These are phyloP conservation scores for Gymnoscelis rufifasciata DNA, from an alignment of 2,888 invertebrate species.

Conservation along the genomic window DNA sequence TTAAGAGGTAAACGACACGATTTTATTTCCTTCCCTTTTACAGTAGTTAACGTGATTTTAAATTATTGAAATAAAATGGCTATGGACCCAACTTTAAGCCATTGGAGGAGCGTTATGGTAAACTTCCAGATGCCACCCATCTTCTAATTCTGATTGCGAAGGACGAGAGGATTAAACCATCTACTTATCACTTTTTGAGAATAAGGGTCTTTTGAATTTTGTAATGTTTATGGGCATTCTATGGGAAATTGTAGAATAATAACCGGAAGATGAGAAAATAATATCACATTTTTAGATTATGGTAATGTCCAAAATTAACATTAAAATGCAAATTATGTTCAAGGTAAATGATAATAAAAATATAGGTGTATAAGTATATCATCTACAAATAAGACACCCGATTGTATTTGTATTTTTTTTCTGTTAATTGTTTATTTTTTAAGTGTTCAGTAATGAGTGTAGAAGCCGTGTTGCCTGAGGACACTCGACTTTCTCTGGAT, in stretches of 20 bases:
- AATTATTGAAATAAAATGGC: not conserved
- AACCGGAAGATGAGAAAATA: not conserved
- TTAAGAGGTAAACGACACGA: no score
- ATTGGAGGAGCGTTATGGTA: conserved; percentile 33
- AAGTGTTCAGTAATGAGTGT: no score
- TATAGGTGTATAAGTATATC: no score
- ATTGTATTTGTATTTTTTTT: no score
- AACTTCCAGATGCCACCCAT: conserved; percentile 69
- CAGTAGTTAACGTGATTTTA: not conserved
- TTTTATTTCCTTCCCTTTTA: no score
- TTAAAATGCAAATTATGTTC: no score
- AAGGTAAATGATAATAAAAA: no score
- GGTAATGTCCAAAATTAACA: not conserved
- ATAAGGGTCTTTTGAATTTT: conserved; percentile 31
- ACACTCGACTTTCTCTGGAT: no score
- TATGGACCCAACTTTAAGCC: not conserved
- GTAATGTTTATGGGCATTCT: not conserved
- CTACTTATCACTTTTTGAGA: conserved; percentile 44
- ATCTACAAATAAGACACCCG: no score
- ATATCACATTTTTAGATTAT: not conserved
- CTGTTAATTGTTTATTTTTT: no score
- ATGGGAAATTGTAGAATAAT: conserved; percentile 43
- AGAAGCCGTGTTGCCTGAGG: no score
- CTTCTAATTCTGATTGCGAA: conserved; percentile 72
- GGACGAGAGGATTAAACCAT: conserved; percentile 66